Conservation (phyloP, 2,113 vertebrate genomes). For the Saguinus imperator region DNA sequence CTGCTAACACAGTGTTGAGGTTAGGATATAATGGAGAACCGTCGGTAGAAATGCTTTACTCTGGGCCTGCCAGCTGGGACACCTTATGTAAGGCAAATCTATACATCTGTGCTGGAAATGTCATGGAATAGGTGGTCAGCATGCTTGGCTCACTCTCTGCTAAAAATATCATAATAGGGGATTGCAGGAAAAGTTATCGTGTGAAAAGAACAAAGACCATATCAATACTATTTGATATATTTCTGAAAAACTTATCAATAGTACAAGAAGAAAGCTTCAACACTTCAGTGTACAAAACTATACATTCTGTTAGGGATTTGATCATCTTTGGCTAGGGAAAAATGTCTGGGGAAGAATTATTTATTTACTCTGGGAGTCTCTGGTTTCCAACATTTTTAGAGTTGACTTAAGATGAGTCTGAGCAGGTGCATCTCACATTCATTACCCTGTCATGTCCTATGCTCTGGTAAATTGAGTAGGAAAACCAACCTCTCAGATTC, state of each 20-base stretch:
- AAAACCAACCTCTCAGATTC: neutral
- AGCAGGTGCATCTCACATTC: slow-evolving; percentile 30
- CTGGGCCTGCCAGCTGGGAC: neutral
- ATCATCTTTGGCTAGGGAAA: neutral
- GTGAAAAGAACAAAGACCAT: neutral
- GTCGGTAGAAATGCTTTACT: neutral
- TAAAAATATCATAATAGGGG: slow-evolving; percentile 6
- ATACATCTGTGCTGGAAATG: neutral
- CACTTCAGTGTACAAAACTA: neutral
- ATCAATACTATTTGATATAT: neutral
- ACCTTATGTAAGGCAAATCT: neutral
- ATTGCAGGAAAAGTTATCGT: slow-evolving; percentile 4
- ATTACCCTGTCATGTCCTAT: neutral
- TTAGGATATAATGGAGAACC: neutral
- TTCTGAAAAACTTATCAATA: neutral
- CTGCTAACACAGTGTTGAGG: slow-evolving; percentile 4
- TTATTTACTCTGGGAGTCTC: slow-evolving; percentile 31
- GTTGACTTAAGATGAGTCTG: neutral
- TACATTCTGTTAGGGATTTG: neutral
- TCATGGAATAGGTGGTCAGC: neutral
- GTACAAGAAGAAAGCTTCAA: neutral
- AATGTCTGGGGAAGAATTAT: neutral
- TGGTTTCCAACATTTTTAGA: slow-evolving; percentile 19
- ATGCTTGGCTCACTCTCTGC: slow-evolving; percentile 10
- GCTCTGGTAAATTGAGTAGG: neutral